Base-by-base conservation (phyloP, 2,888 invertebrate genomes). In the Mimachlamys varia region DNA sequence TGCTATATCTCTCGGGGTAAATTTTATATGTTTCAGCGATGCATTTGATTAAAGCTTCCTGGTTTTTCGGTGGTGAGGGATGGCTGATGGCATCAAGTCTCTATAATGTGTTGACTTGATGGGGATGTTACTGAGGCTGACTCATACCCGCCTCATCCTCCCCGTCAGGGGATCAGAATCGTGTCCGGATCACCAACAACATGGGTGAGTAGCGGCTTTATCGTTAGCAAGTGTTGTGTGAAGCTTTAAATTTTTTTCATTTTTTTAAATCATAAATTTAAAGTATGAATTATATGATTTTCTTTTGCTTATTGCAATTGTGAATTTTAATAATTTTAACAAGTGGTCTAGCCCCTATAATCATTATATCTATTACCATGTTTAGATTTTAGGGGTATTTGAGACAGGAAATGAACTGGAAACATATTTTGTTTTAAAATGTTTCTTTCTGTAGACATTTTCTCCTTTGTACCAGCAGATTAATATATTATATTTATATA, bases 11-110 rank as follows among this genome's bases (percentile, higher is more conserved):
- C 76, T 76, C 10, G 27, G 22, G 76, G 33, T 76, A 76, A 76
- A 76, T 76, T 76, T 76, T 76, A 76, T 76, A 76, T 76, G 76
- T 76, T 76, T 76, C 76, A 76, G 76, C 76, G 76, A 76, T 76
- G 76, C 76, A 76, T 27, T 33, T 76, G 76, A 76, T 76, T 76
- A 76, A n/a, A 76, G 76, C 76, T 76, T 76, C 76, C 76, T 76
- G 76, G 76, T 76, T 76, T 76, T 76, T 27, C n/a, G 76, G 76
- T 76, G 76, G 33, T 76, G 76, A 76, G 12, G 76, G 76, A 76
- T 76, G 33, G 33, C 13, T 76, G 76, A 76, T 76, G 76, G 76
- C 76, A 76, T 76, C 76, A 76, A 76, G 76, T 76, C 76, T 76
- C 76, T 76, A 27, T 76, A 76, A 76, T 76, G 76, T 76, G 76